Conservation (phyloP, 2,113 vertebrate species). For the Macheiramphus alcinus region DNA sequence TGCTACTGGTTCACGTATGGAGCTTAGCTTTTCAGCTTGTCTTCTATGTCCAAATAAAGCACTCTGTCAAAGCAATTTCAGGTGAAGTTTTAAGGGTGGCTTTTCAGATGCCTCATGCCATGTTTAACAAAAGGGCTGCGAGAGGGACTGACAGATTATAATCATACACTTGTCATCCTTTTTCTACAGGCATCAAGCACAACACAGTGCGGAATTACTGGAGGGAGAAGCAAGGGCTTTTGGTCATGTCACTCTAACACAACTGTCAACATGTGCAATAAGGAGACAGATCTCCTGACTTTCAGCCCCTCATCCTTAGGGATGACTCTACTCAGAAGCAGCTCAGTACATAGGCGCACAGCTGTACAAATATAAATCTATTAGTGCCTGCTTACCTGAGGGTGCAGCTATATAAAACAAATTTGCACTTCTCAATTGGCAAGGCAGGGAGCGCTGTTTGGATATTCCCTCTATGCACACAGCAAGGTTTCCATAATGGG, state of each 20-base stretch:
- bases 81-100: not conserved
- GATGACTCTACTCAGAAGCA: not conserved
- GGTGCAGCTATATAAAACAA: not conserved
- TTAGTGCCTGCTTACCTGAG: not conserved
- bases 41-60: not conserved
- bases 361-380: not conserved
- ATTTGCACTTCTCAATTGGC: not conserved
- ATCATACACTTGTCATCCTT: not conserved
- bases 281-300: not conserved
- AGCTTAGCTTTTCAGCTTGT: not conserved
- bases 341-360: not conserved
- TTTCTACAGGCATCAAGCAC: not conserved
- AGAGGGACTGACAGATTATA: not conserved
- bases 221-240: not conserved
- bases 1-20: fast-evolving
- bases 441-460: not conserved
- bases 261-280: not conserved
- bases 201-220: not conserved
- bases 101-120: not conserved
- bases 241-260: not conserved
- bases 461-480: not conserved
- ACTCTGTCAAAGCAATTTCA: not conserved
- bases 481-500: not conserved
- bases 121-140: not conserved
- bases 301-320: not conserved